These are phyloP conservation scores for Andrena flavipes DNA, from an alignment of 2,888 invertebrate genomes.

Conservation along the genomic window DNA sequence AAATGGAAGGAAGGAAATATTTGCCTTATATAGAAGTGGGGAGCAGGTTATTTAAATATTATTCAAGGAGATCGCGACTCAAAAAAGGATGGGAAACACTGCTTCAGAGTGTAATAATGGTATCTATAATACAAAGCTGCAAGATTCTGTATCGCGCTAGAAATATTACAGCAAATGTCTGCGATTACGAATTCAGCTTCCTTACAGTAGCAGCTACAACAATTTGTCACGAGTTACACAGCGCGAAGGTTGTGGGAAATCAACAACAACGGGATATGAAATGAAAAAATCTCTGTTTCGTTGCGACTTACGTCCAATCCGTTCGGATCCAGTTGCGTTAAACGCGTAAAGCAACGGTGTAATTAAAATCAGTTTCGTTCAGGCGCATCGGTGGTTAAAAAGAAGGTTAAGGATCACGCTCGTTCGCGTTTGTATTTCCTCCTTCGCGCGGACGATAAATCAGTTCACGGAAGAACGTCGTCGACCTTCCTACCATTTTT, in stretches of 20 bases:
- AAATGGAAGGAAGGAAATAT: too few relatives aligned
- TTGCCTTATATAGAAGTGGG: too few relatives aligned
- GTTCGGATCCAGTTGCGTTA: slow-evolving; percentile 75
- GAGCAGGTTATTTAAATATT: too few relatives aligned
- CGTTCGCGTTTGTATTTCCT: neutral
- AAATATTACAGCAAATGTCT: neutral
- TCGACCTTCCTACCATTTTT: slow-evolving; percentile 24
- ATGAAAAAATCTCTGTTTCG: slow-evolving; percentile 14
- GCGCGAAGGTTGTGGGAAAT: neutral
- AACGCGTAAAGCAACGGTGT: slow-evolving; percentile 46
- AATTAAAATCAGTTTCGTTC: slow-evolving; percentile 49
- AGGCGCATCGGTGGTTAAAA: neutral
- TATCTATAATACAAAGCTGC: slow-evolving; percentile 6
- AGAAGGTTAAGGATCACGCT: neutral
- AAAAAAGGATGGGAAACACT: too few relatives aligned
- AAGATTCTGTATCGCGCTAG: neutral
- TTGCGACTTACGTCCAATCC: slow-evolving; percentile 78
- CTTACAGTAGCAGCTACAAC: neutral
- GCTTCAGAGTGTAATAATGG: neutral
- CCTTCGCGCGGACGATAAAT: slow-evolving; percentile 9
- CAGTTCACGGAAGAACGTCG: slow-evolving; percentile 11
- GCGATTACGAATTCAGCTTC: neutral
- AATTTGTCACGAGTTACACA: neutral
- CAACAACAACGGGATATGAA: neutral
- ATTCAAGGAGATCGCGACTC: too few relatives aligned